Conservation (phyloP, 2,797 vertebrate genomes). For the Gallirallus australis region DNA sequence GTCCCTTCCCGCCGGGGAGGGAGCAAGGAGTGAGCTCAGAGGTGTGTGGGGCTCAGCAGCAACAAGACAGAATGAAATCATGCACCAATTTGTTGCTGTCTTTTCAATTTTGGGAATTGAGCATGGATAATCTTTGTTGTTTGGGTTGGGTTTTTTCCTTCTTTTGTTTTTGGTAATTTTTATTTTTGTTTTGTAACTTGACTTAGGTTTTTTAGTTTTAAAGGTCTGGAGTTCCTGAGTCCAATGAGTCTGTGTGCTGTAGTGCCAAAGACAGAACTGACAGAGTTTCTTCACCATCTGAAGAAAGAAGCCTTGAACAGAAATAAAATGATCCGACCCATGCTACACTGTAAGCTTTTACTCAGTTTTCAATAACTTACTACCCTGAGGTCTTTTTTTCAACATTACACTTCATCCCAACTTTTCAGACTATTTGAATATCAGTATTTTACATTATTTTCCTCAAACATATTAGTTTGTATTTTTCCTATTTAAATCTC, state of each 20-base stretch:
- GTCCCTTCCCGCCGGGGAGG: too few relatives aligned
- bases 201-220: too few relatives aligned
- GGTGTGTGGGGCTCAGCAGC: too few relatives aligned
- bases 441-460: constrained; percentile 23
- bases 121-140: neutral
- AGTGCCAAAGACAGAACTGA: neutral
- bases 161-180: too few relatives aligned
- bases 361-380: neutral
- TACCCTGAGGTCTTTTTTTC: neutral
- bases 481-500: constrained; percentile 44
- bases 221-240: neutral
- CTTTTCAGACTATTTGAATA: neutral
- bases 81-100: neutral
- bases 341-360: neutral
- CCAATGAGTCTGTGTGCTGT: neutral
- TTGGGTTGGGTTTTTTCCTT: too few relatives aligned
- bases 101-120: neutral
- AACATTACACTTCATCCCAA: neutral
- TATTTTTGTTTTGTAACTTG: neutral
- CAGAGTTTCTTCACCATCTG: neutral
- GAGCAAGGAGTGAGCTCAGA: too few relatives aligned
- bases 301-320: neutral
- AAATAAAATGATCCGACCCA: neutral
- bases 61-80: neutral
- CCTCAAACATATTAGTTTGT: constrained; percentile 35